Conservation (phyloP, 2,888 invertebrate genomes). For the Ditula angustiorana region DNA sequence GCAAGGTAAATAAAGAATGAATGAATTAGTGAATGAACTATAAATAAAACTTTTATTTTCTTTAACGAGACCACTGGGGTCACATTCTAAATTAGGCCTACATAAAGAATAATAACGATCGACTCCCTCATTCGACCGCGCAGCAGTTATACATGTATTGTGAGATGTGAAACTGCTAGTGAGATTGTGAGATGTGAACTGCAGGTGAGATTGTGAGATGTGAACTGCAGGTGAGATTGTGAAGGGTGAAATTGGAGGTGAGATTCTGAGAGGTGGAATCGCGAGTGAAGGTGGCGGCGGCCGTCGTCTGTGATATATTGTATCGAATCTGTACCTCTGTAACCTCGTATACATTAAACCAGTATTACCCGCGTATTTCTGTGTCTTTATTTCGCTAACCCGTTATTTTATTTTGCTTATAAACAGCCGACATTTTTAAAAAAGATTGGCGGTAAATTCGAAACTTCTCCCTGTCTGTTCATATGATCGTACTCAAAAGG, state of each 20-base stretch:
- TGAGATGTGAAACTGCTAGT: background rate
- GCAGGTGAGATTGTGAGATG: background rate
- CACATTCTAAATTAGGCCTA: slow-evolving; percentile 38
- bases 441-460: no score
- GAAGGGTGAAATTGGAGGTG: no score
- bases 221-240: background rate
- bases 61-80: slow-evolving; percentile 7
- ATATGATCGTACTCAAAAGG: no score
- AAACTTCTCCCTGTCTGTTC: no score
- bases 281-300: slow-evolving; percentile 36
- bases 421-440: no score
- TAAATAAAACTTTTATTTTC: background rate
- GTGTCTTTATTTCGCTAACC: slow-evolving; percentile 1
- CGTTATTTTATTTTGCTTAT: background rate
- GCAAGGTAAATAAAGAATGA: no score
- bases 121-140: slow-evolving; percentile 21
- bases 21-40: background rate
- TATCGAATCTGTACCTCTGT: slow-evolving; percentile 44
- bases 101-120: slow-evolving; percentile 14
- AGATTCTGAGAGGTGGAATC: slow-evolving; percentile 1
- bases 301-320: slow-evolving; percentile 42
- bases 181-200: no score
- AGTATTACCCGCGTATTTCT: slow-evolving; percentile 56
- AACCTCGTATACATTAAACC: slow-evolving; percentile 65
- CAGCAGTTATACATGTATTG: slow-evolving; percentile 15